Evolutionary conservation across 2,888 invertebrate genomes (phyloP).

Genomic region (Strigamia transsilvanica): DNA sequence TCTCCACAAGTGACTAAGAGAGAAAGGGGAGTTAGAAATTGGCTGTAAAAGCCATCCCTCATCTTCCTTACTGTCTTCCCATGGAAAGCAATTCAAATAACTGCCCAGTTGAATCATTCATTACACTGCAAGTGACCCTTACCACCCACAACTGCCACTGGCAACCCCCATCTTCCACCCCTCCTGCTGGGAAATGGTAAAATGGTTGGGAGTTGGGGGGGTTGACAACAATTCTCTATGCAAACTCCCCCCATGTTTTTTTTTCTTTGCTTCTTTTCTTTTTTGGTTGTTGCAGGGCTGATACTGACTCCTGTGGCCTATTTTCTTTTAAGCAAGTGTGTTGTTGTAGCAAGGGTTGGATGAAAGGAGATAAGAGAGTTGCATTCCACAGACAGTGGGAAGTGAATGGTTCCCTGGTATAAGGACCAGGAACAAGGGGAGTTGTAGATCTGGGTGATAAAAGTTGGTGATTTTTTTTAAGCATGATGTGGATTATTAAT

Average conservation of each 20-base stretch:
- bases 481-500: not conserved
- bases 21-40: not conserved
- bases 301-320: slow-evolving; percentile 22
- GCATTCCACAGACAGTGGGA: not conserved
- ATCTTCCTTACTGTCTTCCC: slow-evolving; percentile 33
- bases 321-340: not conserved
- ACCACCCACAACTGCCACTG: slow-evolving; percentile 48
- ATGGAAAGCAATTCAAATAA: slow-evolving; percentile 46
- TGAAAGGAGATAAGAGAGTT: slow-evolving; percentile 10
- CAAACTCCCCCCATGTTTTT: not conserved
- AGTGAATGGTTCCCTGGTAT: not conserved
- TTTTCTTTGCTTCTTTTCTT: not conserved
- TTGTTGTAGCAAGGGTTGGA: slow-evolving; percentile 25
- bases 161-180: slow-evolving; percentile 26
- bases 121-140: slow-evolving; percentile 35
- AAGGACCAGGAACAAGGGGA: not conserved
- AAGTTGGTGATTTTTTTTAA: not conserved
- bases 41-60: slow-evolving; percentile 12
- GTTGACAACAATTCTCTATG: not conserved
- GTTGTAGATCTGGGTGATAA: not conserved
- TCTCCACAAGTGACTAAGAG: slow-evolving; percentile 11
- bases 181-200: not conserved
- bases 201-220: slow-evolving; percentile 1
- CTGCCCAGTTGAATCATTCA: slow-evolving; percentile 46
- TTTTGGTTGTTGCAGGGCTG: not conserved